These are phyloP conservation scores for Allygus modestus DNA, from an alignment of 2,888 invertebrate species.

Conservation along the genomic window DNA sequence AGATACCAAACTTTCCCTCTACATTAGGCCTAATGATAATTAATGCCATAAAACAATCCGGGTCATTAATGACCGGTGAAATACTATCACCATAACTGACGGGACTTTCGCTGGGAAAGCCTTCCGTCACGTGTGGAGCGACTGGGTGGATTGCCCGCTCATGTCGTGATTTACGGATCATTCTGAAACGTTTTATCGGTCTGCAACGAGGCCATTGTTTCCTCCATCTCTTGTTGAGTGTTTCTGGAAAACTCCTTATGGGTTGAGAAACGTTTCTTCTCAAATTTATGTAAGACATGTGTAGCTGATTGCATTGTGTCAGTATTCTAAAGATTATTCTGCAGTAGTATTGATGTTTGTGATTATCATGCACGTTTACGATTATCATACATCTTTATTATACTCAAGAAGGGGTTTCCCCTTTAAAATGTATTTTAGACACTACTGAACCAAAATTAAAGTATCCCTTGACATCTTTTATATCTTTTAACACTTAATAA, in stretches of 20 bases:
- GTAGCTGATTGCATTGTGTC: too few species aligned
- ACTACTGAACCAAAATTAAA: too few species aligned
- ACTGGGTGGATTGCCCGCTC: background rate
- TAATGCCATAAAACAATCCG: conserved; percentile 6
- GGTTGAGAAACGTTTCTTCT: background rate
- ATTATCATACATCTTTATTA: too few species aligned
- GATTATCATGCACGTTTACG: too few species aligned
- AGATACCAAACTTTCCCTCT: background rate
- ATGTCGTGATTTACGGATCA: conserved; percentile 2
- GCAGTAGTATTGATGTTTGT: too few species aligned
- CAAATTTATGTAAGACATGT: too few species aligned
- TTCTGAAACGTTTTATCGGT: background rate
- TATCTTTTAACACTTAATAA: too few species aligned
- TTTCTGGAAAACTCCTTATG: background rate
- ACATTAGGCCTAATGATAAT: conserved; percentile 2
- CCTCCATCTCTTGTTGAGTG: background rate
- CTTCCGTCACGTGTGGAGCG: conserved; percentile 8
- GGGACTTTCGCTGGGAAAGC: conserved; percentile 2
- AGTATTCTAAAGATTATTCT: too few species aligned
- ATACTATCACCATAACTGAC: conserved; percentile 15
- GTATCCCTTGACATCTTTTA: too few species aligned
- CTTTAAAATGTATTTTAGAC: too few species aligned
- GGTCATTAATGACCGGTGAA: conserved; percentile 15
- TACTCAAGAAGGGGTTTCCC: too few species aligned
- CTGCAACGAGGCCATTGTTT: background rate